Evolutionary conservation across 1,140 invertebrate species (phyloP), one percentile per base, ranked within the genome.

Genomic region (Hormaphis cornu): DNA sequence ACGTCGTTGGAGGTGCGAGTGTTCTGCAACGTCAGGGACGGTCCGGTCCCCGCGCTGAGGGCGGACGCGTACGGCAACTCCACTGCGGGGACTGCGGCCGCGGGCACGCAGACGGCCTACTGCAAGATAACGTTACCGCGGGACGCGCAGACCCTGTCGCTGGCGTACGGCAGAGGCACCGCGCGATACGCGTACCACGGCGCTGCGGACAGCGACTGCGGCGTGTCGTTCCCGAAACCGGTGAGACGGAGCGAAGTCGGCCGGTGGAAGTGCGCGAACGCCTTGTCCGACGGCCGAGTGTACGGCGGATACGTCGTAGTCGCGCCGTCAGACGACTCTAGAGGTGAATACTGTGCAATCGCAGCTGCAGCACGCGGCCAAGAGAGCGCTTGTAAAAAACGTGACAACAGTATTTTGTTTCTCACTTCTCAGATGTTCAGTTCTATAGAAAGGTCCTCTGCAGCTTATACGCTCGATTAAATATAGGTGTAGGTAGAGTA

Each of bases 151-250:
- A 66, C 30, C 6, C 28, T 66, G 28, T 66, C 61, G 16, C 42
- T 66, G 7, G 61, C 61, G 26, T 66, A 66, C 18, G 61, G 61
- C 7, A 28, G 61, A 35, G 61, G 61, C 5, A 66, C 61, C 0
- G 6, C 44, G 1, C 24, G 61, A 9, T 66, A 66, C 14, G 46
- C 61, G 9, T 66, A 66, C 6, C 28, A 50, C 28, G 61, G 61
- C 14, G 10, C 28, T 1, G 2, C 9, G 18, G 1, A 16, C 12
- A 12, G 20, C n/a, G 61, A 66, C 20, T 66, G 61, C 12, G 61
- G 61, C 8, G 61, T 66, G 18, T 50, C 61, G 28, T 66, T 66
- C 28, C 18, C 44, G 14, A 66, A 66, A 35, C 61, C 61, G n/a
- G 5, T 48, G 8, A 30, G 7, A 30, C 44, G n/a, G 3, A 26